These are phyloP conservation scores for Anabas testudineus DNA, from an alignment of 2,797 vertebrate species.

Conservation along the genomic window DNA sequence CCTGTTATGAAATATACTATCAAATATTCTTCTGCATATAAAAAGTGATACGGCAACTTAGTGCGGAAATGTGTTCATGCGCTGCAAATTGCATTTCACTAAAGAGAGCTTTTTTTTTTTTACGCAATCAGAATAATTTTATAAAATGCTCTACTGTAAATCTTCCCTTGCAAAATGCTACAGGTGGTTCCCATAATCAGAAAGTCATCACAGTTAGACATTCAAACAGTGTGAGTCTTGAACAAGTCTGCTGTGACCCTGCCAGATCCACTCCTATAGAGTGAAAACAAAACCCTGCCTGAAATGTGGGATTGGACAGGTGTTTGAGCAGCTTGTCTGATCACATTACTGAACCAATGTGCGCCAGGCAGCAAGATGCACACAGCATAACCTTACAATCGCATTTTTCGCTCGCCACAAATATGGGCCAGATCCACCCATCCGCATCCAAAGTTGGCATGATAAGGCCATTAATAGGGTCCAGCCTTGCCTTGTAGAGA, in stretches of 20 bases:
- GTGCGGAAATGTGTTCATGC: conserved; percentile 29
- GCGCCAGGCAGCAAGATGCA: conserved; percentile 84
- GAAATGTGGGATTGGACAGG: conserved; percentile 84
- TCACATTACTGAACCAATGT: conserved; percentile 87
- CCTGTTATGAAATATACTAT: conserved; percentile 37
- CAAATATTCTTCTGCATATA: conserved; percentile 50
- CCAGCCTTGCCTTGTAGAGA: conserved; percentile 69
- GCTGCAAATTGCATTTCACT: conserved; percentile 47
- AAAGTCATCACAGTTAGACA: conserved; percentile 76
- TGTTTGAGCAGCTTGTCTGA: conserved; percentile 86
- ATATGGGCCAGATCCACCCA: conserved; percentile 75
- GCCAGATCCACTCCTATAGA: conserved; percentile 81
- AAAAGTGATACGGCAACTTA: conserved; percentile 51
- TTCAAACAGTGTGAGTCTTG: conserved; percentile 82
- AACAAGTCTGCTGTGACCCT: conserved; percentile 81
- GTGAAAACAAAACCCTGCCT: conserved; percentile 81
- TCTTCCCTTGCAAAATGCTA: conserved; percentile 66
- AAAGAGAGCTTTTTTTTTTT: conserved; percentile 13
- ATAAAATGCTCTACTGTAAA: conserved; percentile 51
- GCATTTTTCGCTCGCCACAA: conserved; percentile 80
- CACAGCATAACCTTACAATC: conserved; percentile 89
- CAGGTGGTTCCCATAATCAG: conserved; percentile 79
- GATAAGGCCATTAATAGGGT: conserved; percentile 75
- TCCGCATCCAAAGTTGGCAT: conserved; percentile 76
- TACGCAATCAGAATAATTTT: conserved; percentile 40